Evolutionary conservation across 2,113 vertebrate species (phyloP), one percentile per base, ranked within the genome.

Genomic region (Epinephelus cyanopodus): DNA sequence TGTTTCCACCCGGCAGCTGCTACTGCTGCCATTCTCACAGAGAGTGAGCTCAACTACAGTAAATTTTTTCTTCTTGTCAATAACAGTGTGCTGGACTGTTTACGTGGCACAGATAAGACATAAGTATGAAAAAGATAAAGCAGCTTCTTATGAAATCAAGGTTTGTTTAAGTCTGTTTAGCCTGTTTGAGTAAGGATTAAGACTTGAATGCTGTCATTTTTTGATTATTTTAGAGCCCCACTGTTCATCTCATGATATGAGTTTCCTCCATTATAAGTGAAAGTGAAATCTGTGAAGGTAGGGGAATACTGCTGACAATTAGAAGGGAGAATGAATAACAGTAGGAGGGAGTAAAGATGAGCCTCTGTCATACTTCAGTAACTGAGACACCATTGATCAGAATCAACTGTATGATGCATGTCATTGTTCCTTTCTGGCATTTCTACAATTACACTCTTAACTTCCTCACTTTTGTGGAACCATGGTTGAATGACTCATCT

Each of bases 41-140:
- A 39, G 2, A 13, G 50, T 50, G 6, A 67, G 21, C 18, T 33
- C 9, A 25, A 12, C 12, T 58, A 27, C 17, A 39, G 25, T 45
- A 52, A 3, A 13, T 15, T 21, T 33, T 57, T 53, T 42, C 25
- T 18, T 37, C 19, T 63, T 18, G n/a, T 75, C 33, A 72, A 6
- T 27, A 13, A 29, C 57, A 58, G 5, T 78, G n/a, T 68, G 74
- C 29, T 48, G 0, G 10, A 52, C 10, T 13, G 10, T 68, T 64
- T 68, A 57, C 53, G 54, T 57, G 37, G 9, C 50, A 23, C 25
- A 62, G 27, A 74, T 69, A 69, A 29, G 27, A 72, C 25, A 29
- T 50, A 62, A 9, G 53, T 78, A n/a, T 78, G 50, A 69, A 56
- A 66, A 65, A 74, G 74, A 56, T 85, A 57, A 70, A 45, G 42